Percentiles rank a stretch among this genome's conserved stretches.
Evolutionary conservation across 2,797 vertebrate genomes (phyloP).

Genomic region (Cheirogaleus major): DNA sequence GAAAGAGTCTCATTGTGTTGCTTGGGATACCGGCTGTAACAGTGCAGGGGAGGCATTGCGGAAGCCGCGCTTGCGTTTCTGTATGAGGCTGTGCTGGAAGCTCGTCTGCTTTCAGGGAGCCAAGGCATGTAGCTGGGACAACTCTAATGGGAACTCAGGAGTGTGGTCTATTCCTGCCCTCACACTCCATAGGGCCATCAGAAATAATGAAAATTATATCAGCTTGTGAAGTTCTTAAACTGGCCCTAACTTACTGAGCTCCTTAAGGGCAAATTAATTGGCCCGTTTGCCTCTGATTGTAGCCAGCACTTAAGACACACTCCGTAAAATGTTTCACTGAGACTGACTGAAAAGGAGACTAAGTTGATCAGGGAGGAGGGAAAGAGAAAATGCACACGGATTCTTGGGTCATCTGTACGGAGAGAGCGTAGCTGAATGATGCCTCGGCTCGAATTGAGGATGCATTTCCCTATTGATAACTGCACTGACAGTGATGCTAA

Average conservation of each 20-base stretch:
- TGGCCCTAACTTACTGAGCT: neutral
- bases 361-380: neutral
- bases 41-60: neutral
- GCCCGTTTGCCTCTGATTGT: neutral
- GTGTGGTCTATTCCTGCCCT: neutral
- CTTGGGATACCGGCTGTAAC: conserved; percentile 59
- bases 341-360: neutral
- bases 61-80: neutral
- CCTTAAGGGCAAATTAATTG: neutral
- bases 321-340: neutral
- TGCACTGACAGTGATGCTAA: neutral
- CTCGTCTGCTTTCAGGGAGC: neutral
- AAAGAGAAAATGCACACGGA: neutral
- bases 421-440: neutral
- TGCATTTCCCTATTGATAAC: neutral
- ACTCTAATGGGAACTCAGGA: neutral
- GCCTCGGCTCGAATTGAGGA: neutral
- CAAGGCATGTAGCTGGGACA: neutral
- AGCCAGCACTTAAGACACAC: neutral
- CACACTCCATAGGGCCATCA: neutral
- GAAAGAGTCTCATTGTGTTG: conserved; percentile 67
- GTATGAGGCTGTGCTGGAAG: neutral
- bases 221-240: neutral
- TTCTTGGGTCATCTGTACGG: neutral
- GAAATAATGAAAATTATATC: neutral